These are phyloP conservation scores for Tringa solitaria DNA, from an alignment of 2,113 vertebrate genomes.

Conservation along the genomic window DNA sequence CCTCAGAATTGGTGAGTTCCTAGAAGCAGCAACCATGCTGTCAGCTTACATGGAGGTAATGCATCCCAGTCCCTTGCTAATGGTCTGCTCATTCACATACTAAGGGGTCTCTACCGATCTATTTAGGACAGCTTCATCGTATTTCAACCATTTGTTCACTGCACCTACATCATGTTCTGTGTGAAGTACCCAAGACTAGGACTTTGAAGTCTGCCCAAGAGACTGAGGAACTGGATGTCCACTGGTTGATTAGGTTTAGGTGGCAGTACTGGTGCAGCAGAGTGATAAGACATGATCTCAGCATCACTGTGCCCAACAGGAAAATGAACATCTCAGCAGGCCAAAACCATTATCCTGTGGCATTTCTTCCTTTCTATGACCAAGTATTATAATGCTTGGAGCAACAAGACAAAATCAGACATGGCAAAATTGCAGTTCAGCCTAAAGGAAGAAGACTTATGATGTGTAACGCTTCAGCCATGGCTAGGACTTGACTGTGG, in stretches of 20 bases:
- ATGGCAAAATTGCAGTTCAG: background rate
- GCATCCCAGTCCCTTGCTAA: background rate
- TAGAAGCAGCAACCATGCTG: background rate
- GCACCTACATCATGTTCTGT: background rate
- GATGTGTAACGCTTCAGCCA: background rate
- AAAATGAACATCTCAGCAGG: background rate
- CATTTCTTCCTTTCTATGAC: conserved; percentile 12
- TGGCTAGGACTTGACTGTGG: background rate
- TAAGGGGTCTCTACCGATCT: background rate
- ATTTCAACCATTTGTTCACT: background rate
- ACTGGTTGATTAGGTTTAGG: background rate
- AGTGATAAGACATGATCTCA: background rate
- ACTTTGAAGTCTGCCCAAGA: background rate
- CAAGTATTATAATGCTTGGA: background rate
- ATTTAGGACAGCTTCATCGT: background rate
- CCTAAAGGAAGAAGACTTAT: background rate
- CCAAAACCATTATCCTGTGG: background rate
- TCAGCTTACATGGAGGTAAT: background rate
- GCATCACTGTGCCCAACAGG: background rate
- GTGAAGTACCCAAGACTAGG: background rate
- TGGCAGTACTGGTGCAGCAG: background rate
- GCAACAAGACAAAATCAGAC: background rate
- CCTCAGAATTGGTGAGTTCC: background rate
- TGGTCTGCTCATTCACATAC: fast-evolving
- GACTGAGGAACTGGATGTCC: background rate